Evolutionary conservation across 37 sponge, comb jelly and placozoan genomes (phyloP).

Genomic region (Tethya wilhelma): DNA sequence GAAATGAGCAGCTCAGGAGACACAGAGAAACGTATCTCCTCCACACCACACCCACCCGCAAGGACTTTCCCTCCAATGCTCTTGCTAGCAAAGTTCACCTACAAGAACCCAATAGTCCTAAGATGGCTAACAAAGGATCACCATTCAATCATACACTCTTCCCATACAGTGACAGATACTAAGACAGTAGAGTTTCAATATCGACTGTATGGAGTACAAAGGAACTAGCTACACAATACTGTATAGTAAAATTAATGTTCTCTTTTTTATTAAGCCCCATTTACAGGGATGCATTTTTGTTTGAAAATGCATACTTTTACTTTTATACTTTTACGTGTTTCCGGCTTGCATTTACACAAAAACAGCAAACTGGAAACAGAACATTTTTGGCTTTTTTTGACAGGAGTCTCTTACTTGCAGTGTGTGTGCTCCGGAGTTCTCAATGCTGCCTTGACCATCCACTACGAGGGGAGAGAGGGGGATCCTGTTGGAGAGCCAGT

Average conservation of each 20-base stretch:
- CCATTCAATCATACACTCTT: too few species aligned
- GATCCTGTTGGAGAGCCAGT: constrained; percentile 14
- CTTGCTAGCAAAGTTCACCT: constrained; percentile 78
- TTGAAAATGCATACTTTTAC: constrained; percentile 13
- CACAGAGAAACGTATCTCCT: constrained; percentile 62
- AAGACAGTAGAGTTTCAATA: too few species aligned
- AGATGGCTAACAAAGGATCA: too few species aligned
- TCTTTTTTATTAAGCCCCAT: too few species aligned
- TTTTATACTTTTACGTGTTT: not conserved
- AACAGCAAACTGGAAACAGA: too few species aligned
- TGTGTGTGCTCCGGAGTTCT: constrained; percentile 62
- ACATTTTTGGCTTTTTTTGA: too few species aligned
- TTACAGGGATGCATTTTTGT: constrained; percentile 26
- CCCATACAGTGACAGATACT: too few species aligned
- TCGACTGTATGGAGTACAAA: too few species aligned
- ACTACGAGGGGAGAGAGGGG: constrained; percentile 48
- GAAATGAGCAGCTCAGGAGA: constrained; percentile 81
- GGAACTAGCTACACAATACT: too few species aligned
- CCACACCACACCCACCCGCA: constrained; percentile 59
- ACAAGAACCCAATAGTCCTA: not conserved
- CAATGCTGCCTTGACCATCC: constrained; percentile 16
- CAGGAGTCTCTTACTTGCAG: constrained; percentile 46
- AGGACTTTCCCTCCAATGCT: constrained; percentile 79
- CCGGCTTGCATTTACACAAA: too few species aligned
- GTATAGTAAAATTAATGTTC: too few species aligned